Conservation (phyloP, 2,888 invertebrate species). For the Dioctria linearis region DNA sequence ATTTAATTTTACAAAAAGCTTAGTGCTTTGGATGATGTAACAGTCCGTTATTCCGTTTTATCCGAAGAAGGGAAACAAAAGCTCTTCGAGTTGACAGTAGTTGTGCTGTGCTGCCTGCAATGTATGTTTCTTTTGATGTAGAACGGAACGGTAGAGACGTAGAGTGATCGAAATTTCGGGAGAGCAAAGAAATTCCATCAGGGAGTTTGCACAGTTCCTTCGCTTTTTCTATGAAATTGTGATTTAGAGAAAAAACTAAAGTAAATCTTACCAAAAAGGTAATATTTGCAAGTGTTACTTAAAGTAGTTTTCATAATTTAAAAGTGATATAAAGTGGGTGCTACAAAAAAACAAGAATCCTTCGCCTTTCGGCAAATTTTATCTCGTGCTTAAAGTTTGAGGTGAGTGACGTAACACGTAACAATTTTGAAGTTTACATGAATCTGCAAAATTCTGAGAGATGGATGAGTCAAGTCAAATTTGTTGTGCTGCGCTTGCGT, state of each 20-base stretch:
- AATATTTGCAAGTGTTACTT: slow-evolving; percentile 8
- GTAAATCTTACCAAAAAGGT: background rate
- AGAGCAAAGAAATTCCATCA: slow-evolving; percentile 21
- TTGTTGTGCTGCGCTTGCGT: too few species aligned
- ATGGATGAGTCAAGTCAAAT: background rate
- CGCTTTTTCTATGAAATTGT: slow-evolving; percentile 2
- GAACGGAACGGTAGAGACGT: background rate
- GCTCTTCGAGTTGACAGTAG: slow-evolving; percentile 1
- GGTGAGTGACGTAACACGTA: slow-evolving; percentile 57
- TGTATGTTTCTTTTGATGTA: too few species aligned
- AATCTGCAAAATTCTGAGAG: background rate
- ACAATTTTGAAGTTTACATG: slow-evolving; percentile 11
- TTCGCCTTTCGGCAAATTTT: too few species aligned
- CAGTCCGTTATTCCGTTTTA: too few species aligned
- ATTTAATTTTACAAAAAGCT: too few species aligned
- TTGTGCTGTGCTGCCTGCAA: too few species aligned
- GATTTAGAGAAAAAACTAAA: background rate
- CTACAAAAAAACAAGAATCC: too few species aligned
- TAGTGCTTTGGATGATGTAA: too few species aligned
- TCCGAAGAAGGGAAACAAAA: background rate
- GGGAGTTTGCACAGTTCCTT: slow-evolving; percentile 28
- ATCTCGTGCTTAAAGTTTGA: slow-evolving; percentile 32
- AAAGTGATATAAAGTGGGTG: slow-evolving; percentile 23
- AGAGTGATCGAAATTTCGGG: slow-evolving; percentile 13
- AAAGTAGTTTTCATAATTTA: background rate